Base-by-base conservation (phyloP, 2,113 vertebrate genomes). In the Mesoclemmys tuberculata region DNA sequence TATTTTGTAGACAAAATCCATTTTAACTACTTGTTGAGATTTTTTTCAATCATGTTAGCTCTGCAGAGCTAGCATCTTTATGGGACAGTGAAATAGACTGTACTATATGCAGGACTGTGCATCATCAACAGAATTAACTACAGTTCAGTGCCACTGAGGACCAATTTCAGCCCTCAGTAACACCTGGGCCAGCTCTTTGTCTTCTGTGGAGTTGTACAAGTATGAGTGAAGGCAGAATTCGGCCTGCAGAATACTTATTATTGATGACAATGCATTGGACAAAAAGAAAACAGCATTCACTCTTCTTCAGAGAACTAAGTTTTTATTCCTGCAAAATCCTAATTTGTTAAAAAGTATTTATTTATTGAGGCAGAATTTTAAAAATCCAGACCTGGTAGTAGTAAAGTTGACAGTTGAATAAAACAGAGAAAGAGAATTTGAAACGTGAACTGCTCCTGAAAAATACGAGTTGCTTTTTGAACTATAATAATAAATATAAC, bases 51-150 rank as follows among this genome's bases (percentile, higher is more conserved):
- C 29, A 35, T 61, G 11, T 22, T 71, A 38, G n/a, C 21, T n/a
- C 21, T 71, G 21, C n/a, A 71, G 21, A 71, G n/a, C 35, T 38
- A 71, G 16, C 68, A 71, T 5, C 48, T 41, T 56, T 18, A 5
- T 80, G 81, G 83, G 81, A 80, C 83, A 82, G 85, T 92, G 80
- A 49, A 82, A 27, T 27, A 38, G 78, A 74, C 55, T 93, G 64
- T 82, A 49, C 61, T 38, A 56, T 89, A 89, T 75, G 51, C 41
- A 21, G 48, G 51, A 88, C 35, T 10, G 6, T 46, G 81, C 90
- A 91, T 81, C 75, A 85, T 29, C 41, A 74, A 26, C 5, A 83
- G 51, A 88, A 95, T 46, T 88, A 89, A 80, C 18, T 13, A 6
- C 18, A 44, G 85, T 95, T 29, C 64, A 46, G 5, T 7, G 46